Percentiles rank a stretch among this genome's conserved stretches.
phyloP scores from a whole-genome alignment of 2,113 vertebrate species.

The Polypterus bichir region DNA sequence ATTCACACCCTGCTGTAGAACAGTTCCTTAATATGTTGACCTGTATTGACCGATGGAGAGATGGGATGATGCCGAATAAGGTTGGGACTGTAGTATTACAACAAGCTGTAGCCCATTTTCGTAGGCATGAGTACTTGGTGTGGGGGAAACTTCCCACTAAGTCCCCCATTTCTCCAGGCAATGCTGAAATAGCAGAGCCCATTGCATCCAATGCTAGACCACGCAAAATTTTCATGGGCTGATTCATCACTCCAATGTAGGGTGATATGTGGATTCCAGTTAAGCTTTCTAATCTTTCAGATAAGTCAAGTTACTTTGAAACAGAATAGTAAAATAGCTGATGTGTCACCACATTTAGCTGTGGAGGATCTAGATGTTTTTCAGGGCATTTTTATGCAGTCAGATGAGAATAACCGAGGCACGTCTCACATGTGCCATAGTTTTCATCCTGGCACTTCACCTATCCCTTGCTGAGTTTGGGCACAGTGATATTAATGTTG shows the following conservation, averaged over 20 bases:
- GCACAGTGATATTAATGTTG: no score
- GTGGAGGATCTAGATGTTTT: not conserved
- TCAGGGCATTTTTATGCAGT: not conserved
- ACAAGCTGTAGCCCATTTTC: not conserved
- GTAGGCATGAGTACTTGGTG: not conserved
- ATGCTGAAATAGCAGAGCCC: not conserved
- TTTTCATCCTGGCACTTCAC: no score
- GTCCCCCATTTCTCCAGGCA: not conserved
- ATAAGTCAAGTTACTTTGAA: not conserved
- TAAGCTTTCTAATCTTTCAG: not conserved
- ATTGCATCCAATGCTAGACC: not conserved
- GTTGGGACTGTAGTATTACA: not conserved
- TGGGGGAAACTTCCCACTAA: not conserved
- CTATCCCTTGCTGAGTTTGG: no score
- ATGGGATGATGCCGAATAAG: not conserved
- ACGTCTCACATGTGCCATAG: no score
- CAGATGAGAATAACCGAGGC: no score
- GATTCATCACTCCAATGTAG: not conserved
- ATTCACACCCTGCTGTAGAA: not conserved
- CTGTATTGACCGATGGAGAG: not conserved
- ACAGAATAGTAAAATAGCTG: not conserved
- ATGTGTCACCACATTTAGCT: not conserved
- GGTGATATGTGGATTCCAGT: slow-evolving; percentile 1
- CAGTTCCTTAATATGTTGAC: not conserved
- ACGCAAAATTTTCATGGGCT: not conserved